phyloP scores from a whole-genome alignment of 2,113 vertebrate genomes.

The Porphyrio hochstetteri region DNA sequence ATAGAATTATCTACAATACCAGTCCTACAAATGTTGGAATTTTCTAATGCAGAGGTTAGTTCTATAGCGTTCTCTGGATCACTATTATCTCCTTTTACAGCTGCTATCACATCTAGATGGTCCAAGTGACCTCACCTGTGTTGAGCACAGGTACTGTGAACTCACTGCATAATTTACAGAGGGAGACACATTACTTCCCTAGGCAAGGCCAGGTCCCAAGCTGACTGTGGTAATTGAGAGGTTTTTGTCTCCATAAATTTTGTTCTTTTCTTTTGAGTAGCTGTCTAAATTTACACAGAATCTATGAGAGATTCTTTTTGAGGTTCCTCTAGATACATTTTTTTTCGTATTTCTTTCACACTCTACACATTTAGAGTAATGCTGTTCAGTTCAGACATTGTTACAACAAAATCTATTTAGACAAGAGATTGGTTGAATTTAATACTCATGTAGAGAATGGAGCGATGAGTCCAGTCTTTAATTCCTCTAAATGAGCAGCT shows the following conservation, averaged over 20 bases:
- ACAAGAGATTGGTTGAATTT: background rate
- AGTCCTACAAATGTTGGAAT: background rate
- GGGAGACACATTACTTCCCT: background rate
- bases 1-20: background rate
- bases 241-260: background rate
- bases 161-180: background rate
- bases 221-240: background rate
- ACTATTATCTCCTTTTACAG: background rate
- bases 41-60: background rate
- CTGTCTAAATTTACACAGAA: background rate
- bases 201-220: background rate
- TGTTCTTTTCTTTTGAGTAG: background rate
- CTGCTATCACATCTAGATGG: background rate
- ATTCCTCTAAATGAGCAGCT: background rate
- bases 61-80: background rate
- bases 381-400: background rate
- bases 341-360: background rate
- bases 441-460: background rate
- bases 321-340: background rate
- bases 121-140: background rate
- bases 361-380: background rate
- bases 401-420: background rate
- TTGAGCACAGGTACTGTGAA: background rate
- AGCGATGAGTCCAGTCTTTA: background rate
- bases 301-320: background rate